These are phyloP conservation scores for Pachliopta kotzebuea DNA, from an alignment of 2,888 invertebrate genomes.

Conservation along the genomic window DNA sequence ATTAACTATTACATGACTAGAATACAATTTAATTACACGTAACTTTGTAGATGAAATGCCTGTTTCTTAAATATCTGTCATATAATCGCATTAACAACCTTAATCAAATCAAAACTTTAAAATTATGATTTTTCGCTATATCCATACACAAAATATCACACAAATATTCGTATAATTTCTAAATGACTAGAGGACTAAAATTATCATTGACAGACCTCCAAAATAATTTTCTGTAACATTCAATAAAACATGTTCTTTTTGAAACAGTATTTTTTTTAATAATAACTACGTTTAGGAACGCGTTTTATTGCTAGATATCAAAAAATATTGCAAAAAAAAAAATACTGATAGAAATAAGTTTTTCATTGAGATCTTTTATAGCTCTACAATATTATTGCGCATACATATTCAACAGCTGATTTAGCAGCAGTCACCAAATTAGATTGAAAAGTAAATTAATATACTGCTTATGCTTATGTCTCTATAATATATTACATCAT, in stretches of 20 bases:
- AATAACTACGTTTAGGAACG: background rate
- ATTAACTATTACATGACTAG: background rate
- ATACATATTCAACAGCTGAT: slow-evolving; percentile 7
- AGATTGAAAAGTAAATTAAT: slow-evolving; percentile 15
- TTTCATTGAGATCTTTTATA: background rate
- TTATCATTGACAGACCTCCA: slow-evolving; percentile 15
- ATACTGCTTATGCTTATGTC: background rate
- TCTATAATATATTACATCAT: background rate
- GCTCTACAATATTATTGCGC: background rate
- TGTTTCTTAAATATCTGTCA: background rate
- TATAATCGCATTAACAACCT: background rate
- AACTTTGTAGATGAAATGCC: background rate
- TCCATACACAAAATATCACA: background rate
- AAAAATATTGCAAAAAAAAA: background rate
- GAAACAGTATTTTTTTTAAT: background rate
- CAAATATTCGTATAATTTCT: slow-evolving; percentile 3
- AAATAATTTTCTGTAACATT: slow-evolving; percentile 10
- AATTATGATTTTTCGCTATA: background rate
- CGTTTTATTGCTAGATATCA: background rate
- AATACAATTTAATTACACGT: background rate
- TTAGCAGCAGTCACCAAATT: slow-evolving; percentile 3
- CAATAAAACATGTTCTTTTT: background rate
- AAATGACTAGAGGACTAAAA: slow-evolving; percentile 13
- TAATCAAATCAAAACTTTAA: no score
- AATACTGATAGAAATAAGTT: background rate